Conservation (phyloP, 1,140 invertebrate species). For the Caenorhabditis elegans region WBcel235 BX284603.4:3825501-3826000, state of each 20-base stretch:
- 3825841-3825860: conserved; percentile 61
- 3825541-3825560: conserved; percentile 54
- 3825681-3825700: conserved; percentile 17
- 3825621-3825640: conserved; percentile 60
- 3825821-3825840: conserved; percentile 63
- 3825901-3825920: conserved; percentile 66
- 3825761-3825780: conserved; percentile 66
- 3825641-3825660: neutral
- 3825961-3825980: conserved; percentile 62
- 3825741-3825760: conserved; percentile 67
- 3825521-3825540: conserved; percentile 67
- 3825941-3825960: conserved; percentile 66
- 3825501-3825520: conserved; percentile 67
- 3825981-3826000: conserved; percentile 68
- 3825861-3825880: conserved; percentile 65
- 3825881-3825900: conserved; percentile 69
- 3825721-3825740: conserved; percentile 40
- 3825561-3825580: conserved; percentile 68
- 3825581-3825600: conserved; percentile 57
- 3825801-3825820: conserved; percentile 66
- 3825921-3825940: conserved; percentile 69
- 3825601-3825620: conserved; percentile 69
- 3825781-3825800: conserved; percentile 61
- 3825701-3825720: neutral
- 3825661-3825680: neutral